phyloP scores from a whole-genome alignment of 2,888 invertebrate genomes.

The Agonopterix subpropinquella region DNA sequence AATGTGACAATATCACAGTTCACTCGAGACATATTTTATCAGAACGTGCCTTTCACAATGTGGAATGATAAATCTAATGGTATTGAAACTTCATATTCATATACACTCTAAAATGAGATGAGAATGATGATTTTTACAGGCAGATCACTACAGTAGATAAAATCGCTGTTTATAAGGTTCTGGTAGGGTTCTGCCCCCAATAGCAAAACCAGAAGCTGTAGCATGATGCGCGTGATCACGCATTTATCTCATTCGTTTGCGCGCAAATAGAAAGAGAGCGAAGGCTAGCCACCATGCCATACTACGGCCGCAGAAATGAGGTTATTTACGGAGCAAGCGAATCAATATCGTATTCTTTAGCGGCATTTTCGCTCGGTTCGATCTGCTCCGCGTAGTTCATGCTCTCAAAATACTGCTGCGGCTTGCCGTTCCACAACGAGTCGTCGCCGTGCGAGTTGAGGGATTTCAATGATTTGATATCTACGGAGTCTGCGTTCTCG shows the following conservation, averaged over 20 bases:
- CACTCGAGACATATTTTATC: constrained; percentile 23
- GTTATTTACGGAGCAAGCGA: constrained; percentile 35
- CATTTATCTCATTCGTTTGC: too few relatives aligned
- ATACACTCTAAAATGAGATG: neutral
- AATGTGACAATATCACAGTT: constrained; percentile 43
- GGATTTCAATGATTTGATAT: constrained; percentile 28
- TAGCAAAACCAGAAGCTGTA: neutral
- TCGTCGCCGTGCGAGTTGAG: constrained; percentile 48
- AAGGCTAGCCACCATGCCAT: too few relatives aligned
- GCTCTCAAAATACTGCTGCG: constrained; percentile 80
- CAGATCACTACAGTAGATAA: too few relatives aligned
- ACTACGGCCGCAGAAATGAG: neutral
- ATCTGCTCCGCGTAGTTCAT: constrained; percentile 68
- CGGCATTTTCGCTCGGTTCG: constrained; percentile 12
- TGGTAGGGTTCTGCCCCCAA: neutral
- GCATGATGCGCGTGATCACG: too few relatives aligned
- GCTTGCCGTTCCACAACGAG: constrained; percentile 73
- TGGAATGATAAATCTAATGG: constrained; percentile 22
- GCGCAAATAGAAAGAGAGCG: too few relatives aligned
- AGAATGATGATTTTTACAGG: too few relatives aligned
- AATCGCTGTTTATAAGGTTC: too few relatives aligned
- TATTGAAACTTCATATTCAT: constrained; percentile 4
- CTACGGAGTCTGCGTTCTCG: constrained; percentile 53
- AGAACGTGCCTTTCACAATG: constrained; percentile 17
- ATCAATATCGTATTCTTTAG: constrained; percentile 45